These are phyloP conservation scores for Pachyseris speciosa DNA, from an alignment of 64 coral and sea anemone genomes.

Conservation along the genomic window DNA sequence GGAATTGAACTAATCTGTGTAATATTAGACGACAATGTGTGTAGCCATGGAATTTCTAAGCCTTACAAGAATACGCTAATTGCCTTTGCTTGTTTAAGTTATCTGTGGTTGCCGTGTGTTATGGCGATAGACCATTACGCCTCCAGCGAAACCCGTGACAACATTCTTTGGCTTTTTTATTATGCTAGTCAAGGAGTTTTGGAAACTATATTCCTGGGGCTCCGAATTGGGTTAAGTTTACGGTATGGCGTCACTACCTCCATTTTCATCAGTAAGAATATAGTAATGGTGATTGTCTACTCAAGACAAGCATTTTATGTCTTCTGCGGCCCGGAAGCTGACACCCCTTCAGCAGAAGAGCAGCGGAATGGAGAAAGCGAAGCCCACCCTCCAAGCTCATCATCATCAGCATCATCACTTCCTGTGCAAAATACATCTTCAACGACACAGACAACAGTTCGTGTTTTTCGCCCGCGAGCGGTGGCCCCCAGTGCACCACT, in stretches of 20 bases:
- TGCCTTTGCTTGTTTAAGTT: slow-evolving; percentile 2
- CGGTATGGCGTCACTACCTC: background rate
- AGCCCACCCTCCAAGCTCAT: background rate
- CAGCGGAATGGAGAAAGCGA: background rate
- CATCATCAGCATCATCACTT: background rate
- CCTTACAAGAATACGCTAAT: background rate
- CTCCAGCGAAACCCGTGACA: too few relatives aligned
- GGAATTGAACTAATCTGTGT: slow-evolving; percentile 10
- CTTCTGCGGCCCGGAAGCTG: background rate
- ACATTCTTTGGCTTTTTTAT: background rate
- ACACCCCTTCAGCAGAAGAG: background rate
- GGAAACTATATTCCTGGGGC: background rate
- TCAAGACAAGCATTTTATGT: background rate
- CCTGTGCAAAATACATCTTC: background rate
- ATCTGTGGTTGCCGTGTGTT: background rate
- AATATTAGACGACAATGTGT: background rate
- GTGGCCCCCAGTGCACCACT: background rate
- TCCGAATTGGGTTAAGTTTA: background rate
- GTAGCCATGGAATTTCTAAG: background rate
- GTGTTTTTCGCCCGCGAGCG: background rate
- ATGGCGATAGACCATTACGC: background rate
- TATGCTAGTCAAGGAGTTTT: background rate
- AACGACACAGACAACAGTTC: background rate
- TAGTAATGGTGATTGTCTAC: background rate
- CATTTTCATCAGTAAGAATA: slow-evolving; percentile 30